Conservation (phyloP, 2,113 vertebrate species). For the Chelonoidis abingdonii region DNA sequence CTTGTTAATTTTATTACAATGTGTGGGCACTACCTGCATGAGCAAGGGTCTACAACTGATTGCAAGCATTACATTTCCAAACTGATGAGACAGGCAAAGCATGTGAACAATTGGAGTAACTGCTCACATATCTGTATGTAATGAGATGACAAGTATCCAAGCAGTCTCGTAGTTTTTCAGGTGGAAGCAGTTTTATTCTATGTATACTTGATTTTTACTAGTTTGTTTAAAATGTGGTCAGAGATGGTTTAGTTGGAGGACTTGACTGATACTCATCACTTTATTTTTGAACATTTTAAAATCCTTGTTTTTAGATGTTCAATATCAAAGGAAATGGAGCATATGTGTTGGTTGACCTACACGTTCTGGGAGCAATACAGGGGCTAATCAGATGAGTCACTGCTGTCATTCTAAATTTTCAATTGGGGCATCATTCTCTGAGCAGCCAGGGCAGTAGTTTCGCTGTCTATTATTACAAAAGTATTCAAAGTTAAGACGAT, state of each 20-base stretch:
- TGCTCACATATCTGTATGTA: background rate
- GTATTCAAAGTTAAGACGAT: background rate
- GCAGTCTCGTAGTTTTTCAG: background rate
- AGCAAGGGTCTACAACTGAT: background rate
- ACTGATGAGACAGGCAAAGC: background rate
- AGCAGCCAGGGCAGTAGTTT: background rate
- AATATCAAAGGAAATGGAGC: background rate
- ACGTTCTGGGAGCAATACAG: background rate
- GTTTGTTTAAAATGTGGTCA: background rate
- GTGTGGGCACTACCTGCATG: background rate
- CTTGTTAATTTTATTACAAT: background rate
- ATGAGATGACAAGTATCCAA: background rate
- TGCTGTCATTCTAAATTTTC: background rate
- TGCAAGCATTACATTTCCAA: background rate
- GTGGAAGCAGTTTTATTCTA: background rate
- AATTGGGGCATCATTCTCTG: background rate
- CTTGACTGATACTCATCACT: background rate
- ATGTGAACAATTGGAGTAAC: background rate
- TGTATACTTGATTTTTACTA: background rate
- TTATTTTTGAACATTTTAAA: background rate
- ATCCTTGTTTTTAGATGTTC: background rate
- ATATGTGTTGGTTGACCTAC: background rate
- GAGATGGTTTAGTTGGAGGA: background rate
- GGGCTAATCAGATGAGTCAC: background rate
- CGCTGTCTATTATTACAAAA: background rate